Evolutionary conservation across 2,797 vertebrate species (phyloP).

Genomic region (Momotus momota): DNA sequence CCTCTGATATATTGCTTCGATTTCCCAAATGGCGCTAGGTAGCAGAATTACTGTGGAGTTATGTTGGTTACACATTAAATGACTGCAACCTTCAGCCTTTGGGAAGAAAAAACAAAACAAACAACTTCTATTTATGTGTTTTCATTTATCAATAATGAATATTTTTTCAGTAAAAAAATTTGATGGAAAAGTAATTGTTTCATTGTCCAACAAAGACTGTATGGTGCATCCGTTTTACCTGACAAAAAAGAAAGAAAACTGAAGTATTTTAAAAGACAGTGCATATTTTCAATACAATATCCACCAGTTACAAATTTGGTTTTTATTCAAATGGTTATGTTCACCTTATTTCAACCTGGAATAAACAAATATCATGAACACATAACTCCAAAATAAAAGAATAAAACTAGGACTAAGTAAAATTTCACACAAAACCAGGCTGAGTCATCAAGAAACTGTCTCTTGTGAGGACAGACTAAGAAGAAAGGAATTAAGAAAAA

Average conservation of each 20-base stretch:
- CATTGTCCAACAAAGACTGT: background rate
- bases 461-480: background rate
- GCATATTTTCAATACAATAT: background rate
- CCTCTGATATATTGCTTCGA: background rate
- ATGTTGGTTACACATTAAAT: background rate
- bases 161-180: background rate
- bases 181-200: background rate
- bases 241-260: background rate
- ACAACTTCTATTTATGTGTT: no score
- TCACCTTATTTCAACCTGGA: background rate
- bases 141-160: background rate
- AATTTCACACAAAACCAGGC: background rate
- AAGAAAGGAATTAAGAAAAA: background rate
- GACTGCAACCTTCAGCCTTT: background rate
- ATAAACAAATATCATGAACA: background rate
- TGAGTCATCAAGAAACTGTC: background rate
- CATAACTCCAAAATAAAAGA: background rate
- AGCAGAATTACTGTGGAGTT: background rate
- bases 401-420: background rate
- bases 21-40: background rate
- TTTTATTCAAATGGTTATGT: background rate
- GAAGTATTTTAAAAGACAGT: background rate
- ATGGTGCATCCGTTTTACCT: background rate
- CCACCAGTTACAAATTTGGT: background rate
- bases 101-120: background rate